Evolutionary conservation across 2,888 invertebrate genomes (phyloP).

Genomic region (Tenodera sinensis): DNA sequence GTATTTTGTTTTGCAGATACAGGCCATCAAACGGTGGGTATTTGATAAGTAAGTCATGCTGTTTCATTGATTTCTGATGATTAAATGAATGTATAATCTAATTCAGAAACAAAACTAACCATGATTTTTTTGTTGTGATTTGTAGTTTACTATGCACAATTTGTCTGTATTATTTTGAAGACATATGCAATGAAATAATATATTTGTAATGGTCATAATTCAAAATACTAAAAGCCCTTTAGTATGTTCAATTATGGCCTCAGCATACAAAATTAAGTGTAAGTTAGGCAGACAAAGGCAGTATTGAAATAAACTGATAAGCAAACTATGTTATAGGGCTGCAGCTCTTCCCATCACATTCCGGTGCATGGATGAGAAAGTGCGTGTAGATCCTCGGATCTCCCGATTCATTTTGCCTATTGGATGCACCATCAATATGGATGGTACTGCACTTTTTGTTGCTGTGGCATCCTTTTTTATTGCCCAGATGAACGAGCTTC

Average conservation of each 20-base stretch:
- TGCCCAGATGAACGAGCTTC: conserved; percentile 81
- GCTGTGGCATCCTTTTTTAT: conserved; percentile 84
- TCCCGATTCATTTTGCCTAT: conserved; percentile 86
- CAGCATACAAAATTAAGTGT: neutral
- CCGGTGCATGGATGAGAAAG: conserved; percentile 78
- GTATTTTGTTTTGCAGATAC: neutral
- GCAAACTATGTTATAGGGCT: conserved; percentile 54
- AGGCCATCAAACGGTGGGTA: neutral
- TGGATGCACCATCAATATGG: conserved; percentile 91
- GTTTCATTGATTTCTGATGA: neutral
- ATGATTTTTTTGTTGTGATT: neutral
- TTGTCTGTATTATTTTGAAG: neutral
- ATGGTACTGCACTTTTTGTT: conserved; percentile 85
- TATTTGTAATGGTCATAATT: neutral
- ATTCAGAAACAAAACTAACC: neutral
- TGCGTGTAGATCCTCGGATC: conserved; percentile 75
- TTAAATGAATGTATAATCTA: neutral
- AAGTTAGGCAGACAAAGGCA: neutral
- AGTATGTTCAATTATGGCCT: neutral
- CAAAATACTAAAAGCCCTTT: neutral
- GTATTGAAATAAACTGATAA: neutral
- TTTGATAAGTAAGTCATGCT: neutral
- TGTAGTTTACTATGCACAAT: neutral
- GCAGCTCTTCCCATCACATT: conserved; percentile 87
- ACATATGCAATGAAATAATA: neutral